phyloP scores from a whole-genome alignment of 1,140 invertebrate genomes.

The Conus ventricosus region DNA sequence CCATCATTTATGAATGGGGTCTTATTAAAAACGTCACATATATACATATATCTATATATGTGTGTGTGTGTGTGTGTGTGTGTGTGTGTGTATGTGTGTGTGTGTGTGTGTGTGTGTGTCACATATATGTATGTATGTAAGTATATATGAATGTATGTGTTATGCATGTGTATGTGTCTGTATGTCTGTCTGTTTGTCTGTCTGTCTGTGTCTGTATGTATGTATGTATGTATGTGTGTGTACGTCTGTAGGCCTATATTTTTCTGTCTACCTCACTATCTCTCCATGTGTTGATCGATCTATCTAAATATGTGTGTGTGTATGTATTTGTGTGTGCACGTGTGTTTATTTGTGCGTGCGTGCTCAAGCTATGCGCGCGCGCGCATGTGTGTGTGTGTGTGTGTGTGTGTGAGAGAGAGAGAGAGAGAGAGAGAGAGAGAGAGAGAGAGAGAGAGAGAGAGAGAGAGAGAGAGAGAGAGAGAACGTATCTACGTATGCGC shows the following conservation, averaged over 20 bases:
- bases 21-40: too few relatives aligned
- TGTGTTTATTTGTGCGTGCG: conserved; percentile 18
- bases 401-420: neutral
- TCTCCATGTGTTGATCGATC: neutral
- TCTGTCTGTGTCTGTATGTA: neutral
- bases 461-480: too few relatives aligned
- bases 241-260: neutral
- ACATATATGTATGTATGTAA: too few relatives aligned
- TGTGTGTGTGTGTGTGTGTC: too few relatives aligned
- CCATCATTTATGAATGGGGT: too few relatives aligned
- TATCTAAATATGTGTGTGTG: neutral
- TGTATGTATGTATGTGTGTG: conserved; percentile 1
- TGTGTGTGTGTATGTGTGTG: too few relatives aligned
- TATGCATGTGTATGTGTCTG: neutral
- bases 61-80: too few relatives aligned
- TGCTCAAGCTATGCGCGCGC: neutral
- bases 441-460: too few relatives aligned
- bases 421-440: neutral
- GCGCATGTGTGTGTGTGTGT: conserved; percentile 1
- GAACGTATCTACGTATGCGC: too few relatives aligned
- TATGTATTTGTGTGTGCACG: conserved; percentile 15
- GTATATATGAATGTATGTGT: too few relatives aligned
- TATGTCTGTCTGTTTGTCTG: neutral
- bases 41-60: too few relatives aligned
- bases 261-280: neutral